phyloP scores from a whole-genome alignment of 2,888 invertebrate genomes.

The Volucella inanis region DNA sequence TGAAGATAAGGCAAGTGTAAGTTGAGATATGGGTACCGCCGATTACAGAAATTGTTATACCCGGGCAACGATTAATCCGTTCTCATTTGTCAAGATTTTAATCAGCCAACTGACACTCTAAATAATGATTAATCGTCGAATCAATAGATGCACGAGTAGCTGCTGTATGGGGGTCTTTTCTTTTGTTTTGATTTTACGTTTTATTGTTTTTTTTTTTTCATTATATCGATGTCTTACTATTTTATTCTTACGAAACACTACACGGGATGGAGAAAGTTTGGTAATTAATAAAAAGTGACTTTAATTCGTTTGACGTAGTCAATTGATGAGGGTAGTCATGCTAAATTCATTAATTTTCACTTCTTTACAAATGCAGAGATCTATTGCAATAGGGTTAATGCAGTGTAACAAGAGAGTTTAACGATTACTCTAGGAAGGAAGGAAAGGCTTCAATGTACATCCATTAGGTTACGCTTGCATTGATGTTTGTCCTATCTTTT shows the following conservation, averaged over 20 bases:
- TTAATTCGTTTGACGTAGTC: slow-evolving; percentile 30
- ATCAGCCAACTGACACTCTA: slow-evolving; percentile 64
- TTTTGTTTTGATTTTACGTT: neutral
- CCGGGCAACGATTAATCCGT: slow-evolving; percentile 62
- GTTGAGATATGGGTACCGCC: slow-evolving; percentile 40
- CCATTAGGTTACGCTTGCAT: too few relatives aligned
- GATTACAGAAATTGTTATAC: slow-evolving; percentile 44
- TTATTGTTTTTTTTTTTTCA: neutral
- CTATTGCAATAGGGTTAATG: too few relatives aligned
- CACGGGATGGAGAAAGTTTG: slow-evolving; percentile 44
- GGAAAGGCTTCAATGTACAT: too few relatives aligned
- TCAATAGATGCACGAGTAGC: slow-evolving; percentile 48
- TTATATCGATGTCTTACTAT: slow-evolving; percentile 27
- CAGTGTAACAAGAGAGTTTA: too few relatives aligned
- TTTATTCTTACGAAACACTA: slow-evolving; percentile 33
- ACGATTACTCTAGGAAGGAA: too few relatives aligned
- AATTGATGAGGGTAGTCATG: slow-evolving; percentile 12
- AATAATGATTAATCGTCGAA: slow-evolving; percentile 64
- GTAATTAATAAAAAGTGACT: slow-evolving; percentile 18
- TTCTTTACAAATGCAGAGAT: too few relatives aligned
- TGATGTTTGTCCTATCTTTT: too few relatives aligned
- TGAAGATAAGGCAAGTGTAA: slow-evolving; percentile 30
- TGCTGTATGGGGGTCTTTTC: slow-evolving; percentile 44
- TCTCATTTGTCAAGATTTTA: slow-evolving; percentile 70
- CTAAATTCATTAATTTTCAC: too few relatives aligned